A percentile compares a stretch with the other conserved stretches of the same genome.
phyloP scores from a whole-genome alignment of 2,113 vertebrate genomes.

The Haemorhous mexicanus region DNA sequence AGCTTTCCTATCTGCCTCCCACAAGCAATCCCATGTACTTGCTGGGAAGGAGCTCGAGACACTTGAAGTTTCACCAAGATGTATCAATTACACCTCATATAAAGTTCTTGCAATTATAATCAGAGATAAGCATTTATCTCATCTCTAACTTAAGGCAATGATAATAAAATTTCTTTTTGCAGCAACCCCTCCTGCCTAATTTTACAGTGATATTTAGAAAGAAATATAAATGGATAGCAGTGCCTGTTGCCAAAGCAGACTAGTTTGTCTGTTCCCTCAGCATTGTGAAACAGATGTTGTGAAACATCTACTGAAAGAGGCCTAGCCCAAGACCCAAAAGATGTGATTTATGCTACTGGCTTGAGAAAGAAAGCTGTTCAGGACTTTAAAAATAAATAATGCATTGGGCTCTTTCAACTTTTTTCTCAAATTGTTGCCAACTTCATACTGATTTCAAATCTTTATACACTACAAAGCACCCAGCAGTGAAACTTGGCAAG shows the following conservation, averaged over 20 bases:
- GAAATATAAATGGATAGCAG: background rate
- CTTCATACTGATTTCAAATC: background rate
- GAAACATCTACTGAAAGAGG: constrained; percentile 22
- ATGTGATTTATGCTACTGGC: background rate
- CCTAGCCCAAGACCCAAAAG: background rate
- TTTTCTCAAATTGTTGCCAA: constrained; percentile 11
- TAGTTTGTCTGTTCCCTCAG: background rate
- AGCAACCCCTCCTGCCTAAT: background rate
- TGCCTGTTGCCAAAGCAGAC: background rate
- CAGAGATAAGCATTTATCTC: background rate
- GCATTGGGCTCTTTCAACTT: constrained; percentile 6
- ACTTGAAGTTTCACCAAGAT: background rate
- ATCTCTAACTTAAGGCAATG: background rate
- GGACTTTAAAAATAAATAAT: constrained; percentile 27
- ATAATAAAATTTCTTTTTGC: background rate
- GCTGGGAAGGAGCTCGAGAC: background rate
- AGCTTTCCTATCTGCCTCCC: background rate
- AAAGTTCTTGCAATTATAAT: background rate
- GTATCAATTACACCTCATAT: background rate
- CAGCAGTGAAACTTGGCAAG: constrained; percentile 3
- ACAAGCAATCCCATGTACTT: fast-evolving
- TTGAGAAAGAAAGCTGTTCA: constrained; percentile 13
- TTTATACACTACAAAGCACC: background rate
- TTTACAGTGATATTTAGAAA: background rate
- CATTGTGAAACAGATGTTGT: constrained; percentile 35